These are phyloP conservation scores for Adrianichthys oophorus DNA, from an alignment of 2,797 vertebrate genomes.

Conservation along the genomic window DNA sequence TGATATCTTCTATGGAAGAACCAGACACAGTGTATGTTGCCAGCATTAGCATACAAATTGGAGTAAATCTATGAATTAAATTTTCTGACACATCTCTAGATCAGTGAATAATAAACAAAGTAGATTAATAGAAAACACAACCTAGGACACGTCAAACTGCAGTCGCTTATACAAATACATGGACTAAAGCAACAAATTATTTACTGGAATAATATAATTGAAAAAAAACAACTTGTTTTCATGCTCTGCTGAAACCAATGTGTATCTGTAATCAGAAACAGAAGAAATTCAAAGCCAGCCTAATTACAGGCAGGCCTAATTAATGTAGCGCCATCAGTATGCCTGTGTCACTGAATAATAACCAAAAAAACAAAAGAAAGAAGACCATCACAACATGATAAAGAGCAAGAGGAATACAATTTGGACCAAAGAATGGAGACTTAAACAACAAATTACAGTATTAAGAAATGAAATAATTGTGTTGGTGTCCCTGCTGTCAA, in stretches of 20 bases:
- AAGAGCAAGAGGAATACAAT: too few relatives aligned
- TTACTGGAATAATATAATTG: constrained; percentile 42
- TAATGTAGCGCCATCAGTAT: constrained; percentile 73
- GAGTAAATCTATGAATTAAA: constrained; percentile 15
- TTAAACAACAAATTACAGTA: too few relatives aligned
- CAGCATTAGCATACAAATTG: constrained; percentile 23
- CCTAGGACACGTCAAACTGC: constrained; percentile 3
- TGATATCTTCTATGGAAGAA: not conserved
- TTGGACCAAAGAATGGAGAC: too few relatives aligned
- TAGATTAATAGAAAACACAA: constrained; percentile 19
- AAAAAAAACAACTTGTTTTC: constrained; percentile 35
- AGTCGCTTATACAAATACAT: constrained; percentile 6
- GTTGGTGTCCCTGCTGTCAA: too few relatives aligned
- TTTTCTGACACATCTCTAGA: constrained; percentile 17
- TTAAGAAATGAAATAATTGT: too few relatives aligned
- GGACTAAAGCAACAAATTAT: constrained; percentile 39
- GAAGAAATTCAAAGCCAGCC: constrained; percentile 68
- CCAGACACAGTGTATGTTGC: not conserved
- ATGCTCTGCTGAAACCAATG: constrained; percentile 60
- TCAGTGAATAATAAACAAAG: constrained; percentile 20
- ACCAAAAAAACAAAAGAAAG: constrained; percentile 23
- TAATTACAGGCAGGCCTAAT: constrained; percentile 61
- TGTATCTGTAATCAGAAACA: constrained; percentile 69
- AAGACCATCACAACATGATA: too few relatives aligned
- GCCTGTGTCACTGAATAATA: constrained; percentile 49